Evolutionary conservation across 2,113 vertebrate species (phyloP), one percentile per base, ranked within the genome.

Genomic region (Periophthalmus modestus): DNA sequence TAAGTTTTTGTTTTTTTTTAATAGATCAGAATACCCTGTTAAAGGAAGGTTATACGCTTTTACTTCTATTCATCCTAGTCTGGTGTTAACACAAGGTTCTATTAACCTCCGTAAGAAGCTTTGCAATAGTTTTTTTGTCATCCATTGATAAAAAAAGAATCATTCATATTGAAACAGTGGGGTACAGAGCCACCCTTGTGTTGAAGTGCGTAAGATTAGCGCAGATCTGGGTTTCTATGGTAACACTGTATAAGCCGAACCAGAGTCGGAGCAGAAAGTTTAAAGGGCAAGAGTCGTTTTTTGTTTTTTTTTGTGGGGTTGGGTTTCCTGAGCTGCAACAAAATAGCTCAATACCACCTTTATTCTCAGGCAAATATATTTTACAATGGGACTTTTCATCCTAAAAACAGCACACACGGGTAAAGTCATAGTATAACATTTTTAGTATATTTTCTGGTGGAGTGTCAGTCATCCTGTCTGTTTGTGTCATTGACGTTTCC

Each of bases 141-240:
- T 46, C 59, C 34, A 55, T 39, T 48, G 2, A 34, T 18, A 16
- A 47, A 69, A 48, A 16, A n/a, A 21, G 47, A 57, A 74, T n/a
- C 34, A 54, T 58, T 67, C 55, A 33, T 61, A 21, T 33, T 39
- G 13, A 21, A 63, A 43, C 74, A 81, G 76, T 71, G 14, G 57
- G 61, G 1, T 7, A 71, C 54, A 72, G 68, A 84, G 58, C 57
- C 46, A 19, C 63, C 63, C 43, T 66, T 74, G 15, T 47, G 43
- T 36, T 47, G 69, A 11, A 16, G 66, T 28, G 66, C 80, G 81
- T 73, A 73, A 84, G 79, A 80, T 86, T 70, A 80, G 73, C 50
- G 7, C 39, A 61, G 65, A 67, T 68, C 18, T 61, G 47, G 23
- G 86, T 89, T 85, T 77, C 79, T 76, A 86, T 85, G 73, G 81